phyloP scores from a whole-genome alignment of 2,888 invertebrate genomes.

The Punctoribates punctum region DNA sequence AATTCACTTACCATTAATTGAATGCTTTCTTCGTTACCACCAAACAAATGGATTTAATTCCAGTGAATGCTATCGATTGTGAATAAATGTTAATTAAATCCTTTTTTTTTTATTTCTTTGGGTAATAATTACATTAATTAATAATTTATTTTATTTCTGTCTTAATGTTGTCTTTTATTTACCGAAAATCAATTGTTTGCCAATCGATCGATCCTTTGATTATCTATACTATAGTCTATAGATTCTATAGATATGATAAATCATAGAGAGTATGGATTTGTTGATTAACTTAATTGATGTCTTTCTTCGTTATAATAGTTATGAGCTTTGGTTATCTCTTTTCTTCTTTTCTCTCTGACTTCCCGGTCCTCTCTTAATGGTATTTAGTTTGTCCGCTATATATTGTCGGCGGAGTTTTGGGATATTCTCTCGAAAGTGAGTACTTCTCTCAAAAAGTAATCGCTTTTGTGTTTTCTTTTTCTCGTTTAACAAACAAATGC shows the following conservation, averaged over 20 bases:
- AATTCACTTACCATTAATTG: too few relatives aligned
- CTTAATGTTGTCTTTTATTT: too few relatives aligned
- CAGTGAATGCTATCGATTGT: too few relatives aligned
- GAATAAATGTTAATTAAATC: too few relatives aligned
- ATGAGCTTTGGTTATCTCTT: background rate
- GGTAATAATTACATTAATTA: too few relatives aligned
- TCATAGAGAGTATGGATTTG: background rate
- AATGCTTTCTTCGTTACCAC: too few relatives aligned
- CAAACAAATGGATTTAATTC: too few relatives aligned
- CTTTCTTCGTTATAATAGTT: background rate
- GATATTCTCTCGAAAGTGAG: constrained; percentile 43
- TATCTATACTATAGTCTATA: too few relatives aligned
- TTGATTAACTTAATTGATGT: constrained; percentile 7
- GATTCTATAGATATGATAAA: too few relatives aligned
- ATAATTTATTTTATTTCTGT: too few relatives aligned
- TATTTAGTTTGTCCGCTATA: constrained; percentile 38
- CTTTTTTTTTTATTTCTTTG: too few relatives aligned
- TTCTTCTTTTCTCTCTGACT: background rate
- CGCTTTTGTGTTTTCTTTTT: background rate
- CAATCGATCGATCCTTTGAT: too few relatives aligned
- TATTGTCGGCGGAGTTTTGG: constrained; percentile 39
- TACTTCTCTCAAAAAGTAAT: constrained; percentile 16
- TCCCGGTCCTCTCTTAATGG: background rate
- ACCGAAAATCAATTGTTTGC: background rate
- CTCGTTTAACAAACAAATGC: background rate